These are phyloP conservation scores for Steatocranus sp. DNA, from an alignment of 2,797 vertebrate genomes.

Conservation along the genomic window DNA sequence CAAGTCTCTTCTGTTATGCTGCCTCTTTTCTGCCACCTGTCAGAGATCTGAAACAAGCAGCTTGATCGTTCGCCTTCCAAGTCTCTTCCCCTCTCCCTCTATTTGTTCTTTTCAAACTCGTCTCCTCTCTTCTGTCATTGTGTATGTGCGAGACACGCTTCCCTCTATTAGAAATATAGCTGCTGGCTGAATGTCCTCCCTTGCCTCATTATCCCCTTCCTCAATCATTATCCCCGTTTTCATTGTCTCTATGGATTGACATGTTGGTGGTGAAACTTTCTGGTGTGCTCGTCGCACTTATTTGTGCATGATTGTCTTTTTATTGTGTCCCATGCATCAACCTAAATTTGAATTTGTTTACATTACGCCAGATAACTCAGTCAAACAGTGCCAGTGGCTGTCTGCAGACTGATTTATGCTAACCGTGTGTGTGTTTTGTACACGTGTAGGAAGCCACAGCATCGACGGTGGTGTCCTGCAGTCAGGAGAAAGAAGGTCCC, in stretches of 20 bases:
- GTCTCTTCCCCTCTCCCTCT: conserved; percentile 1
- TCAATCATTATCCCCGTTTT: background rate
- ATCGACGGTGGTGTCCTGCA: conserved; percentile 80
- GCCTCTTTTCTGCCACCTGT: conserved; percentile 43
- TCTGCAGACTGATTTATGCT: background rate
- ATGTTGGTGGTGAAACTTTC: conserved; percentile 19
- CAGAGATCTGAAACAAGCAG: conserved; percentile 31
- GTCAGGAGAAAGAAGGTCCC: conserved; percentile 84
- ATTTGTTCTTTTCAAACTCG: conserved; percentile 10
- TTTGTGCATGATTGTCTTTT: conserved; percentile 13
- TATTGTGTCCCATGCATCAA: background rate
- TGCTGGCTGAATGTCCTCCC: conserved; percentile 24
- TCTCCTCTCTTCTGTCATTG: background rate
- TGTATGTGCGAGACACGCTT: conserved; percentile 7
- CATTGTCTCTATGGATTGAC: conserved; percentile 17
- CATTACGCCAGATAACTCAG: background rate
- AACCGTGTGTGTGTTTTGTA: background rate
- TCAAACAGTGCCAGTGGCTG: background rate
- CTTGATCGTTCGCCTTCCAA: conserved; percentile 47
- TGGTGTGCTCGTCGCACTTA: conserved; percentile 6
- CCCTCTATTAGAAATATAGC: conserved; percentile 22
- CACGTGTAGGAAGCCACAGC: conserved; percentile 72
- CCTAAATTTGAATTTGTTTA: conserved; percentile 18
- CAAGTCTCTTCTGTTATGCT: conserved; percentile 16
- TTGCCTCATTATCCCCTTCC: conserved; percentile 33